These are phyloP conservation scores for Oligia latruncula DNA, from an alignment of 2,888 invertebrate genomes.

Conservation along the genomic window DNA sequence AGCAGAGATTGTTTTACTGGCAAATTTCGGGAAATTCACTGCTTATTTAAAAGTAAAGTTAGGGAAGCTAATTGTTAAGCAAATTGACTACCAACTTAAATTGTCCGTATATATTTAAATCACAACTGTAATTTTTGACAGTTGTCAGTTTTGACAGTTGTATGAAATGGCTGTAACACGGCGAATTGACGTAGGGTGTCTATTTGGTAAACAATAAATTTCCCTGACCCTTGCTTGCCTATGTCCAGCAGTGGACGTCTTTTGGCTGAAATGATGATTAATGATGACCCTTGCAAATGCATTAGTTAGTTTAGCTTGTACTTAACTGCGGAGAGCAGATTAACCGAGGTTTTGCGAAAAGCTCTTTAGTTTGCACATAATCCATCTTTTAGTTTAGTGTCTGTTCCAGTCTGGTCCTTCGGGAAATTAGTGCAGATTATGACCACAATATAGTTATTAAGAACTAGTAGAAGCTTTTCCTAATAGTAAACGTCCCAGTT, in stretches of 20 bases:
- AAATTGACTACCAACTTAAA: not conserved
- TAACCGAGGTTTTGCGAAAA: not conserved
- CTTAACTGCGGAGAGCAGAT: not conserved
- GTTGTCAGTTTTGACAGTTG: not conserved
- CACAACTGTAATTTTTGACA: not conserved
- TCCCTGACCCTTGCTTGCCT: too few species aligned
- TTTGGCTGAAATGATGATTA: too few species aligned
- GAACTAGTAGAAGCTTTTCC: not conserved
- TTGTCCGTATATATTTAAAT: not conserved
- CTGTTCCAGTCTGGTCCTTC: slow-evolving; percentile 11
- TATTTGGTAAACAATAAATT: not conserved
- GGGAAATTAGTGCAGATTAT: slow-evolving; percentile 37
- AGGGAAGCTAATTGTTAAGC: too few species aligned
- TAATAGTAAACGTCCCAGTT: not conserved
- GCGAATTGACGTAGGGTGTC: not conserved
- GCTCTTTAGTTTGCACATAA: slow-evolving; percentile 12
- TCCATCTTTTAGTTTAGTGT: slow-evolving; percentile 27
- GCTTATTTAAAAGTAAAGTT: not conserved
- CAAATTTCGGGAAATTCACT: not conserved
- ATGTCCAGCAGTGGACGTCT: too few species aligned
- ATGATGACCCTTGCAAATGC: not conserved
- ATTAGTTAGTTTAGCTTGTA: not conserved
- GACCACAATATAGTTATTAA: slow-evolving; percentile 8
- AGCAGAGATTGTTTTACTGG: not conserved
- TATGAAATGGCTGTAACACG: too few species aligned